Evolutionary conservation across 2,797 vertebrate species (phyloP).

Genomic region (Arrhamphus sclerolepis): DNA sequence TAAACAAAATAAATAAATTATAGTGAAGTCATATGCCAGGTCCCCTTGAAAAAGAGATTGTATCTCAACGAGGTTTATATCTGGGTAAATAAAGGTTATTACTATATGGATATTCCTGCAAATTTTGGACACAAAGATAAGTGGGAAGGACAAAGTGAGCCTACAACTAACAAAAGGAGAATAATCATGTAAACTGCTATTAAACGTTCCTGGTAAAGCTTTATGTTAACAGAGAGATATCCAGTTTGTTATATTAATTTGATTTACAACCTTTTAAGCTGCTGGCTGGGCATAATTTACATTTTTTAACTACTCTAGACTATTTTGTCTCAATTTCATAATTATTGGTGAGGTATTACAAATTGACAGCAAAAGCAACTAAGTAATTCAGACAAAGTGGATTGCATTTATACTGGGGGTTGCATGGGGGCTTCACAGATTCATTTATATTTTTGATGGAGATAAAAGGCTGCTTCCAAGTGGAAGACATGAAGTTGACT

Average conservation of each 20-base stretch:
- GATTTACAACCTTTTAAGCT: neutral
- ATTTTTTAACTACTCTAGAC: no score
- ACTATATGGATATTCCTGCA: neutral
- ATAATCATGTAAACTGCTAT: no score
- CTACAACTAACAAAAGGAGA: no score
- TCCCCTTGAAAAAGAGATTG: no score
- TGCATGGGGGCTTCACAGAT: conserved; percentile 3
- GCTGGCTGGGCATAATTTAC: neutral
- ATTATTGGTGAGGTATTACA: neutral
- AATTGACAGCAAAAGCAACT: neutral
- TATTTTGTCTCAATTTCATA: neutral
- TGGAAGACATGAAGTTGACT: conserved; percentile 60
- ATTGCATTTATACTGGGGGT: conserved; percentile 8
- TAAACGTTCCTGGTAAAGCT: no score
- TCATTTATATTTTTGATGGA: conserved; percentile 19
- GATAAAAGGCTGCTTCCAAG: conserved; percentile 37
- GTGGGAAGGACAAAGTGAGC: no score
- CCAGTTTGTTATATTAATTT: neutral
- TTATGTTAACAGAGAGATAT: no score
- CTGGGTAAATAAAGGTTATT: no score
- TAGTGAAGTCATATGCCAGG: no score
- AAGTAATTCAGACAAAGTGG: neutral
- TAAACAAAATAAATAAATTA: no score
- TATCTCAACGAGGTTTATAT: no score
- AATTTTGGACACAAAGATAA: neutral